Base-by-base conservation (phyloP, 1,140 invertebrate species). In the Sminthurinus signatus region DNA sequence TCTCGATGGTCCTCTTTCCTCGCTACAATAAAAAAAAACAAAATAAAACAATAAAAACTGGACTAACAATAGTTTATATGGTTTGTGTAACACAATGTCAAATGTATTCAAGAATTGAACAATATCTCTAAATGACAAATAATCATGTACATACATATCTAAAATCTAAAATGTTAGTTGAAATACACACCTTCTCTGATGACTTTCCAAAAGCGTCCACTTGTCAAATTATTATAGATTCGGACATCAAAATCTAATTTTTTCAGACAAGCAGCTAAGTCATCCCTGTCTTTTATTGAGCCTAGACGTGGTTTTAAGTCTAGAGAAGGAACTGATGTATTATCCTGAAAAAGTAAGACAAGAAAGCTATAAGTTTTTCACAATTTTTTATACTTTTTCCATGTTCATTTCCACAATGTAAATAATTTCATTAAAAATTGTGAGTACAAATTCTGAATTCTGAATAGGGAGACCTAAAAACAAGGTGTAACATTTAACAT, bases 1-100 rank as follows among this genome's bases (percentile, higher is more conserved):
- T 77, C 64, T n/a, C 62, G 48, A 63, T 82, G 80, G 67, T 82
- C 75, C 29, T 72, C 70, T 42, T 70, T 71, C 14, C 72, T 64
- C 39, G 72, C 78, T 80, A 70, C 8, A 71, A 71, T 66, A 50
- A 54, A 27, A 63, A 60, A 62, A 62, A 65, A n/a, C n/a, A 60
- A 46, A 61, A 65, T 15, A 23, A 51, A 36, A 50, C 59, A 19
- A 31, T 52, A 17, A 59, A 61, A 59, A 36, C 54, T 55, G 1
- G 27, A 19, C 23, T 32, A 14, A 51, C 39, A 44, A 74, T 75
- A 54, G 25, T 10, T 17, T 23, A 14, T 12, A n/a, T 50, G 5
- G 39, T 42, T 42, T 48, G 5, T 5, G 10, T 5, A 48, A 48
- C 10, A 48, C 46, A 48, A 23, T 8, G 10, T 14, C 19, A 14